A percentile compares a stretch with the other conserved stretches of the same genome.
Conservation (phyloP, 2,888 invertebrate genomes). For the Podotricha telesiphe region DNA sequence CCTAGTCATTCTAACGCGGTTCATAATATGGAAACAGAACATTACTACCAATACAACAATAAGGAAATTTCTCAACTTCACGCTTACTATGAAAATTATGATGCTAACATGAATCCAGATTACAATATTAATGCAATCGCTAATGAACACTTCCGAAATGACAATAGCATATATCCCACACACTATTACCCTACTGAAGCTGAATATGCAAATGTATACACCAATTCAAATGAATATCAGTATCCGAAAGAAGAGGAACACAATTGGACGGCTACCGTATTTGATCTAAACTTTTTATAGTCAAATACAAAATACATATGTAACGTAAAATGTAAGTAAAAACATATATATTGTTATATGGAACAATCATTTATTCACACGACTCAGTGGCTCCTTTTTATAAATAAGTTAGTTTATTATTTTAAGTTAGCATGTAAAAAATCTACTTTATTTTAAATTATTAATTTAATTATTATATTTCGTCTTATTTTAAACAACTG, state of each 20-base stretch:
- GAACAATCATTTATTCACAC: slow-evolving; percentile 10
- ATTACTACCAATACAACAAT: slow-evolving; percentile 14
- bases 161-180: slow-evolving; percentile 54
- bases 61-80: slow-evolving; percentile 5
- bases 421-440: slow-evolving; percentile 1
- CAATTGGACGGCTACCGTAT: slow-evolving; percentile 45
- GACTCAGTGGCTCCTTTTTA: slow-evolving; percentile 14
- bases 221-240: slow-evolving; percentile 18
- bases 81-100: slow-evolving; percentile 32
- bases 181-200: slow-evolving; percentile 54
- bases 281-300: slow-evolving; percentile 46
- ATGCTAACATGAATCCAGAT: not conserved
- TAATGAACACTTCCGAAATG: slow-evolving; percentile 42
- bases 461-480: slow-evolving; percentile 3
- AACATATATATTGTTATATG: not conserved
- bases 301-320: not conserved
- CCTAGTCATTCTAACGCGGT: slow-evolving; percentile 1
- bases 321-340: slow-evolving; percentile 1
- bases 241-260: slow-evolving; percentile 22
- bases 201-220: slow-evolving; percentile 35
- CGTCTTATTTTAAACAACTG: not conserved
- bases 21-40: not conserved
- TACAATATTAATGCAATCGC: slow-evolving; percentile 3
- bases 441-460: not conserved
- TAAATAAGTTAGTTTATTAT: not conserved